Evolutionary conservation across 2,113 vertebrate species (phyloP).

Genomic region (Oceanites oceanicus): DNA sequence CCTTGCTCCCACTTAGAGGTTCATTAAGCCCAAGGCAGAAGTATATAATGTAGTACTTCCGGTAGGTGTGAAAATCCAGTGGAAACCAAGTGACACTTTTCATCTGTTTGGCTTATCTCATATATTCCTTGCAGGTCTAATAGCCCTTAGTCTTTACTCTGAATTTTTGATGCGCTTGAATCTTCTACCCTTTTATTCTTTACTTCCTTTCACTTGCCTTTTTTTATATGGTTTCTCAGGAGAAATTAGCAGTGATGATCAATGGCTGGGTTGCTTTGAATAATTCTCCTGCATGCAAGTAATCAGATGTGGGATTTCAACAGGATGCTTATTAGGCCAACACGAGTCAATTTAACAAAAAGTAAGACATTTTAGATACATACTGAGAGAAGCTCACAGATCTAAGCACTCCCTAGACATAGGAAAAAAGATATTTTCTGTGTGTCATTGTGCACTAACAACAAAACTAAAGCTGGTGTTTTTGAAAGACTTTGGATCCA

Average conservation of each 20-base stretch:
- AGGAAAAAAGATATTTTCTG: background rate
- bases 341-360: conserved; percentile 12
- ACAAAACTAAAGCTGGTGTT: background rate
- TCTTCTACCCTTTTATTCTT: background rate
- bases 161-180: background rate
- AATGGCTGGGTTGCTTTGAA: background rate
- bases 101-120: background rate
- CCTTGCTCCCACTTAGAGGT: accelerated
- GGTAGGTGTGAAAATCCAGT: background rate
- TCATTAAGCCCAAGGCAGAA: background rate
- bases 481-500: background rate
- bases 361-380: background rate
- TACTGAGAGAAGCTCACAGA: background rate
- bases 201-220: background rate
- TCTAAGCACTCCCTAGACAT: background rate
- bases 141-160: background rate
- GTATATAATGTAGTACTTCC: background rate
- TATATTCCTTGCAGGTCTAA: background rate
- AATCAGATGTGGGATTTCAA: conserved; percentile 22
- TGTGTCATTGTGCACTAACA: background rate
- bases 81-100: background rate
- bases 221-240: background rate
- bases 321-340: background rate
- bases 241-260: conserved; percentile 15
- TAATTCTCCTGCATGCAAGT: background rate